These are phyloP conservation scores for Caenorhabditis sulstoni DNA, from an alignment of 2,888 invertebrate species.

Conservation along the genomic window DNA sequence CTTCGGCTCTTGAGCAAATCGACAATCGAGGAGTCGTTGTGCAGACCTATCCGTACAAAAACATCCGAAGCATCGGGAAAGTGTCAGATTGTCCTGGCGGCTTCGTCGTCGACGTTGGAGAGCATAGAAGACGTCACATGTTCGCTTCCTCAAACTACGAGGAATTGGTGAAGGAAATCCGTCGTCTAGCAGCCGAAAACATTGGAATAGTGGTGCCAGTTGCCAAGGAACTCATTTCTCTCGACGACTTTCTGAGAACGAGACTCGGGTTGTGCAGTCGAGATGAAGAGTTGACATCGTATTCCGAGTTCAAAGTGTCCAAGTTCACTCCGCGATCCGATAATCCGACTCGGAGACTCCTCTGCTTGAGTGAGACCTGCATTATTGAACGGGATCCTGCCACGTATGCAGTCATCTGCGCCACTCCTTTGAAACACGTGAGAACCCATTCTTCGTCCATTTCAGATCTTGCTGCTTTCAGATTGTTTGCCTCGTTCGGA, in stretches of 20 bases:
- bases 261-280: slow-evolving; percentile 94
- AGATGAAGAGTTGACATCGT: slow-evolving; percentile 95
- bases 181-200: slow-evolving; percentile 88
- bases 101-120: slow-evolving; percentile 92
- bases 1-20: slow-evolving; percentile 90
- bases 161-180: slow-evolving; percentile 90
- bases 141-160: slow-evolving; percentile 90
- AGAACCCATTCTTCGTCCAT: no score
- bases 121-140: slow-evolving; percentile 87
- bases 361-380: slow-evolving; percentile 93
- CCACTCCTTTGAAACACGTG: slow-evolving; percentile 84
- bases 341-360: slow-evolving; percentile 87
- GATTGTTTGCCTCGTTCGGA: slow-evolving; percentile 92
- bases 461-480: slow-evolving; percentile 82
- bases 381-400: slow-evolving; percentile 96
- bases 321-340: slow-evolving; percentile 90
- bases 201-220: slow-evolving; percentile 90
- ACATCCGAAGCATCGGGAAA: slow-evolving; percentile 67
- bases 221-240: slow-evolving; percentile 88
- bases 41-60: slow-evolving; percentile 65
- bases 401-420: slow-evolving; percentile 93
- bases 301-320: slow-evolving; percentile 95
- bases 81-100: slow-evolving; percentile 91
- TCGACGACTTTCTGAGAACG: slow-evolving; percentile 90
- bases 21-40: slow-evolving; percentile 64